Percentiles rank a stretch among this genome's conserved stretches.
These are phyloP conservation scores for Crocidura indochinensis DNA, from an alignment of 2,797 vertebrate genomes.

Conservation along the genomic window DNA sequence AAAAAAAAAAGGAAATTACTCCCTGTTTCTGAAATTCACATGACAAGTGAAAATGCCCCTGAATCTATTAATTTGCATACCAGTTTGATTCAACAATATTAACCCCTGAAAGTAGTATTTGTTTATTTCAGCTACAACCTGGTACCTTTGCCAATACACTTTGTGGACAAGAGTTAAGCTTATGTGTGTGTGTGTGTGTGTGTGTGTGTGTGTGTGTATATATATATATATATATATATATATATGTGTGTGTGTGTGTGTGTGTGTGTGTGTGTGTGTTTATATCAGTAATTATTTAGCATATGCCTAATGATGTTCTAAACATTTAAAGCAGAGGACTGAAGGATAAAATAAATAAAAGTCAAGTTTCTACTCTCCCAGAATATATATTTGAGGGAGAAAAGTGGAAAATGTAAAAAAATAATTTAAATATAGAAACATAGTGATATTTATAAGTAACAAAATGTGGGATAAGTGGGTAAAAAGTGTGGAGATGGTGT, in stretches of 20 bases:
- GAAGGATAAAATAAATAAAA: background rate
- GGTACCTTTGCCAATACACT: background rate
- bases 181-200: background rate
- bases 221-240: too few species aligned
- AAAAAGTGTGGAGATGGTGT: background rate
- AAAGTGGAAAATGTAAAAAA: background rate
- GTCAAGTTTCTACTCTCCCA: background rate
- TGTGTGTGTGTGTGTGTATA: too few species aligned
- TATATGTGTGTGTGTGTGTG: too few species aligned
- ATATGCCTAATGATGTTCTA: background rate
- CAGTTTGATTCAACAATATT: background rate
- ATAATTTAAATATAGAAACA: background rate
- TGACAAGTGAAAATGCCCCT: background rate
- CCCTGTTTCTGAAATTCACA: background rate
- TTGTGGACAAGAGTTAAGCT: background rate
- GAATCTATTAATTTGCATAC: background rate
- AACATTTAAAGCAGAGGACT: background rate
- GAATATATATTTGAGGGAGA: background rate
- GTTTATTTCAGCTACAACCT: conserved; percentile 8
- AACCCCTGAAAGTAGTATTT: background rate
- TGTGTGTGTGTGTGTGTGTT: too few species aligned
- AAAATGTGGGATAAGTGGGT: background rate
- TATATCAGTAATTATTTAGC: too few species aligned
- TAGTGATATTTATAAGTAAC: background rate
- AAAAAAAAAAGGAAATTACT: background rate